Evolutionary conservation across 1,140 invertebrate genomes (phyloP).

Genomic region (Gyrodactylus bullatarudis): DNA sequence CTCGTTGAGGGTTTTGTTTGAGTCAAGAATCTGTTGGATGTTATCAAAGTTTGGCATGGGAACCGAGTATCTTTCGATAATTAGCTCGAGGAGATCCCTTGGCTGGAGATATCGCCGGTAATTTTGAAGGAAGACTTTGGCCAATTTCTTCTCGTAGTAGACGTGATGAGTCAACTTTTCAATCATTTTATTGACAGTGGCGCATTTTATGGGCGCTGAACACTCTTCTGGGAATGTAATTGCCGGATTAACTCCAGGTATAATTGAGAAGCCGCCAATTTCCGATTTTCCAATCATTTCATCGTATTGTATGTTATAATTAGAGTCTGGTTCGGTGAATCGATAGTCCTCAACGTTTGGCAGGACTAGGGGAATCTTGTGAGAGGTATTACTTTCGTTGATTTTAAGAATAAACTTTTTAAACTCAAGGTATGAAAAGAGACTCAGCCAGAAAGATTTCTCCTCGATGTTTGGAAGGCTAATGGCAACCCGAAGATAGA

Average conservation of each 20-base stretch:
- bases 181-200: neutral
- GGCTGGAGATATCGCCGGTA: neutral
- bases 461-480: neutral
- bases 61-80: constrained; percentile 1
- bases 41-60: neutral
- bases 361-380: neutral
- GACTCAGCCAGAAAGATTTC: neutral
- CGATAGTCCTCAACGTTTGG: neutral
- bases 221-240: neutral
- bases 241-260: neutral
- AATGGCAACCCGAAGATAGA: neutral
- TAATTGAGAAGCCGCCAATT: neutral
- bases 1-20: neutral
- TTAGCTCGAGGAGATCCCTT: neutral
- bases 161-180: neutral
- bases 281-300: neutral
- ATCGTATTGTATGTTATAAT: constrained; percentile 3
- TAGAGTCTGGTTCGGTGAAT: neutral
- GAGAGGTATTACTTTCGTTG: neutral
- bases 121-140: neutral
- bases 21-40: neutral
- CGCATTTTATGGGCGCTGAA: neutral
- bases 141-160: neutral
- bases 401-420: neutral
- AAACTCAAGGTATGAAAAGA: neutral